Conservation (phyloP, 2,888 invertebrate genomes). For the Pherbina coryleti region DNA sequence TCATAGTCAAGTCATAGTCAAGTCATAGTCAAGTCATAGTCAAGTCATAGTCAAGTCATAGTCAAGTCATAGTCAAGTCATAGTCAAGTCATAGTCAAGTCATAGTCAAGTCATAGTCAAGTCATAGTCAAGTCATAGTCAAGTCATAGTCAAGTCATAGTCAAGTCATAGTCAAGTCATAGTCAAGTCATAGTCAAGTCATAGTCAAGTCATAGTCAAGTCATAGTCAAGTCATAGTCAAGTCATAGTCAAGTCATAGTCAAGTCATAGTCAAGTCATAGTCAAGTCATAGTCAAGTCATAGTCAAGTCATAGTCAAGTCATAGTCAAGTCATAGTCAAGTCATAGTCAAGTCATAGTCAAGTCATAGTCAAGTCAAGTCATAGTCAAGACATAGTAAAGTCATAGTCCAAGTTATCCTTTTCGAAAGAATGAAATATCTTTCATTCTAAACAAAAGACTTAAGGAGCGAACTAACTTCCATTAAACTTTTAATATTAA, state of each 20-base stretch:
- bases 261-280: slow-evolving; percentile 50
- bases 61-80: background rate
- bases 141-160: slow-evolving; percentile 63
- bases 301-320: background rate
- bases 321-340: background rate
- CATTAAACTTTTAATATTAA: background rate
- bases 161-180: background rate
- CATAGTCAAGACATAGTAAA: background rate
- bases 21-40: slow-evolving; percentile 65
- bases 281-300: background rate
- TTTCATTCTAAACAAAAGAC: slow-evolving; percentile 18
- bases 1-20: background rate
- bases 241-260: slow-evolving; percentile 65
- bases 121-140: slow-evolving; percentile 49
- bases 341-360: background rate
- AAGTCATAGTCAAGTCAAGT: background rate
- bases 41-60: slow-evolving; percentile 50
- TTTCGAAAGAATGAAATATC: too few relatives aligned
- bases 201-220: background rate
- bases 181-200: background rate
- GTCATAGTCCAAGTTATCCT: background rate
- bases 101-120: background rate
- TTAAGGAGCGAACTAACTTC: slow-evolving; percentile 14
- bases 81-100: background rate
- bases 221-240: background rate